phyloP scores from a whole-genome alignment of 2,797 vertebrate species.

The Margarornis squamiger region DNA sequence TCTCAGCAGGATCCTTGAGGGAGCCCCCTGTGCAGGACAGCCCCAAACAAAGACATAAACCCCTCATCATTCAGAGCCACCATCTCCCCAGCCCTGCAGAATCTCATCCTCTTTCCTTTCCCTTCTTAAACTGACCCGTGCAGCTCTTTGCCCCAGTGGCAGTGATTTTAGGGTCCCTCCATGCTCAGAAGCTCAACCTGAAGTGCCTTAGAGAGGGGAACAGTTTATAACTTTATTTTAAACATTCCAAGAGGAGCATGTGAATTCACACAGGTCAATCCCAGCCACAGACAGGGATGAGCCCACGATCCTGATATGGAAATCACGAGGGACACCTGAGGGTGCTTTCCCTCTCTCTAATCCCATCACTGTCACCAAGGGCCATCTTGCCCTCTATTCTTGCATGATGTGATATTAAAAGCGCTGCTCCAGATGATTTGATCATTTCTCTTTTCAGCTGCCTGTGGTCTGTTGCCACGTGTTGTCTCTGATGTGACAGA shows the following conservation, averaged over 20 bases:
- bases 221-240: not conserved
- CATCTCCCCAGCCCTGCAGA: not conserved
- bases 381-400: not conserved
- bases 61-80: not conserved
- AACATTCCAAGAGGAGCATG: not conserved
- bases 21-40: not conserved
- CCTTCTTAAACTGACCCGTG: not conserved
- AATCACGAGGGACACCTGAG: fast-evolving
- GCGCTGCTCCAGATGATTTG: not conserved
- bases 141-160: not conserved
- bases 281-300: not conserved
- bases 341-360: not conserved
- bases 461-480: not conserved
- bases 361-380: not conserved
- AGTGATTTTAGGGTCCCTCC: not conserved
- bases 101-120: not conserved
- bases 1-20: not conserved
- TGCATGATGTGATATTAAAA: not conserved
- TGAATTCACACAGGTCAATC: not conserved
- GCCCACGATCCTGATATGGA: fast-evolving
- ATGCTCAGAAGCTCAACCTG: not conserved
- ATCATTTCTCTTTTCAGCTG: not conserved
- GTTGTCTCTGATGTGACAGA: not conserved
- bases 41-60: not conserved
- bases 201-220: not conserved